Evolutionary conservation across 2,113 vertebrate species (phyloP).

Genomic region (Clupea harengus): DNA sequence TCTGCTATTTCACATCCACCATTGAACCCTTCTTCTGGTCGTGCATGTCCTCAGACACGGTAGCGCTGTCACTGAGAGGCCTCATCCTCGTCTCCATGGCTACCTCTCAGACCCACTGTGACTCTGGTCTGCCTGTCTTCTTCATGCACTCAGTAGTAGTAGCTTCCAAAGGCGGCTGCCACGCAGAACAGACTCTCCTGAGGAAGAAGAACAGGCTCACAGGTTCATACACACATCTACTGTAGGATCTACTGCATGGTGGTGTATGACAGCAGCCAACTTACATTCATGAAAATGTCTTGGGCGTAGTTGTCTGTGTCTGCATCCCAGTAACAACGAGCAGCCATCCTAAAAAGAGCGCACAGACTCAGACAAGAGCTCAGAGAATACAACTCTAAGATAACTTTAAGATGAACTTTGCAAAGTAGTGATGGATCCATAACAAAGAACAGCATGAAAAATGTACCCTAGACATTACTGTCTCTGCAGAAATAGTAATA

Average conservation of each 20-base stretch:
- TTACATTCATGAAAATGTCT: conserved; percentile 90
- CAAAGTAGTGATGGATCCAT: too few relatives aligned
- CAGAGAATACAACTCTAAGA: too few relatives aligned
- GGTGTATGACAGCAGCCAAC: conserved; percentile 45
- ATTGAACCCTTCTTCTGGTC: neutral
- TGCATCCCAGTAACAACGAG: conserved; percentile 92
- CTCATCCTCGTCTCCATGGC: neutral
- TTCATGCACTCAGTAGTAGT: conserved; percentile 78
- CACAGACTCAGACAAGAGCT: neutral
- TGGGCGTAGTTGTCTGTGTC: conserved; percentile 91
- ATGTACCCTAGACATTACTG: neutral
- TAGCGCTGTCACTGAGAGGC: neutral
- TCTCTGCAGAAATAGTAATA: neutral
- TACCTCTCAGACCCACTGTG: neutral
- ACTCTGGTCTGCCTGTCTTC: neutral
- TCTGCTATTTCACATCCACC: neutral
- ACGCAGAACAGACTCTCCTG: conserved; percentile 94
- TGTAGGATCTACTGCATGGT: neutral
- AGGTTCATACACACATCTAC: too few relatives aligned
- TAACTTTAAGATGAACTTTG: too few relatives aligned
- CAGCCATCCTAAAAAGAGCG: conserved; percentile 80
- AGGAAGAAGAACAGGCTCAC: conserved; percentile 39
- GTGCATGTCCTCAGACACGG: neutral
- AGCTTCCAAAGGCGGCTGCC: conserved; percentile 87
- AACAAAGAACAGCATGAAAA: too few relatives aligned